Evolutionary conservation across 2,888 invertebrate species (phyloP), one percentile per base, ranked within the genome.

Genomic region (Herminia tarsipennalis): DNA sequence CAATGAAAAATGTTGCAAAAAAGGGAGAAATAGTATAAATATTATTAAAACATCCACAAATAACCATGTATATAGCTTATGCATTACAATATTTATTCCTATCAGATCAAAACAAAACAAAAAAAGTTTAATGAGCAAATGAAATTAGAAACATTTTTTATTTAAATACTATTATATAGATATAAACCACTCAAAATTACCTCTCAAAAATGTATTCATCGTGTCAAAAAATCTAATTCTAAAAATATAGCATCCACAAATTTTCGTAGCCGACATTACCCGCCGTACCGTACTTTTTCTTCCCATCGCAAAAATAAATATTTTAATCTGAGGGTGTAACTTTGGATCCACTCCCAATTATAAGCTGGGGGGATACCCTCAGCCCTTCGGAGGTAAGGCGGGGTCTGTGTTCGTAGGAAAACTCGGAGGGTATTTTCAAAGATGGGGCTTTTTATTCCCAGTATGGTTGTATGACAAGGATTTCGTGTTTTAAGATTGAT

Each of bases 261-360:
- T 12, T 49, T 53, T 32, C 38, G 32, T 10, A 0, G 2, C 9
- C 43, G 47, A 70, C 73, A 42, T 62, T 81, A 79, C 79, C 35
- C 17, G 20, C 5, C 13, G 21, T 44, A 44, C 60, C 43, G 56
- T 71, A 74, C 78, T 78, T 84, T 86, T 86, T 87, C 85, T 86
- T 86, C 70, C 74, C 76, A 74, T 76, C 71, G 78, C 80, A 81
- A 86, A 88, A 85, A 88, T 87, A 87, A 87, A 86, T 86, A 88
- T 87, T 84, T 82, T 86, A 88, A 88, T 86, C 86, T 78, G 74
- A 61, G 73, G 73, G 70, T 59, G 76, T 75, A 78, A 74, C 79
- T 81, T 76, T 51, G 69, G 68, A 68, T 75, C 74, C 78, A 66
- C 66, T 75, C 70, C 78, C 78, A 80, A 81, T 81, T 81, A 82